phyloP scores from a whole-genome alignment of 2,888 invertebrate species.

The Drepanosiphum platanoidis region DNA sequence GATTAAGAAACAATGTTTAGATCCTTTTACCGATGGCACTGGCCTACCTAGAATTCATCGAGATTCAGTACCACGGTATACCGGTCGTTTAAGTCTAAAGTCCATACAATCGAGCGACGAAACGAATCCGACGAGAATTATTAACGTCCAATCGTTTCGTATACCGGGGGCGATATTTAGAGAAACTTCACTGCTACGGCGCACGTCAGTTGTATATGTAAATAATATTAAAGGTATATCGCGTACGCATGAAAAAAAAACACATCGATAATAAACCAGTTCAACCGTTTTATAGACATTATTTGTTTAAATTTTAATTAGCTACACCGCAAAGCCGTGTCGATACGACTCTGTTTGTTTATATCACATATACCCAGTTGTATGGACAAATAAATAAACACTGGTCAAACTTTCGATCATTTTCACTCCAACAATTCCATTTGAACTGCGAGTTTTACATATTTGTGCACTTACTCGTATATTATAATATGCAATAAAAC shows the following conservation, averaged over 20 bases:
- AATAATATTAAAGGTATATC: neutral
- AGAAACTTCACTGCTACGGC: no score
- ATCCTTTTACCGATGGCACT: no score
- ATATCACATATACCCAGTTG: constrained; percentile 9
- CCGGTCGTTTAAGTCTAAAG: neutral
- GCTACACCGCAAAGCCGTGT: neutral
- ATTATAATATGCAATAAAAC: neutral
- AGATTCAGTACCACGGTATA: neutral
- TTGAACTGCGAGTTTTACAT: neutral
- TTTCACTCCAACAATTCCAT: neutral
- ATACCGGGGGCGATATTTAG: neutral
- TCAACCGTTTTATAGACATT: neutral
- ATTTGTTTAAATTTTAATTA: constrained; percentile 23
- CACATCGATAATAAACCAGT: constrained; percentile 15
- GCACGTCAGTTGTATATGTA: no score
- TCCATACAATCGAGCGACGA: neutral
- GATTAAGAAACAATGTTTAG: no score
- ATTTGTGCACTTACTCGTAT: no score
- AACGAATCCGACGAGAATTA: neutral
- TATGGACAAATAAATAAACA: neutral
- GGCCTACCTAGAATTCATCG: no score
- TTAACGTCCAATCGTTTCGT: neutral
- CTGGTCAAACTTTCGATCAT: neutral
- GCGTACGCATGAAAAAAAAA: neutral
- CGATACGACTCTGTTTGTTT: neutral